Evolutionary conservation across 1,140 invertebrate species (phyloP).

Genomic region (Drosophila biarmipes): DNA sequence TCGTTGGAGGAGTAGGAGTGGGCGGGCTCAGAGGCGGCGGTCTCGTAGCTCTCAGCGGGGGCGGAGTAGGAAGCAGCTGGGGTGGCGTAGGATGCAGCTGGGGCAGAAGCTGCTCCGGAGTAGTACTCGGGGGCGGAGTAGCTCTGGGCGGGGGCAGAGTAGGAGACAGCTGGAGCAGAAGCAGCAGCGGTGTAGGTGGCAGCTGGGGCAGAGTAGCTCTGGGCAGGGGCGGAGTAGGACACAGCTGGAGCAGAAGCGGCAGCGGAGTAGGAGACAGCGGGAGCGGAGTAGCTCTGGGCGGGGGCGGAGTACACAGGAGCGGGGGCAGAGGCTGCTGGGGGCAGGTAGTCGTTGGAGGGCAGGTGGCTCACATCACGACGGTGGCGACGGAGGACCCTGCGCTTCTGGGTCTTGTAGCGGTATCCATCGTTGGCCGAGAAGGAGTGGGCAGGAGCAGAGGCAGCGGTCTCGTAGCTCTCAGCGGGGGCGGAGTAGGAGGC

Average conservation of each 20-base stretch:
- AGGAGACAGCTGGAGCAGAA: slow-evolving; percentile 40
- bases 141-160: slow-evolving; percentile 35
- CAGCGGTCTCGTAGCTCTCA: slow-evolving; percentile 32
- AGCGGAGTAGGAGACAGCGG: slow-evolving; percentile 54
- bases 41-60: slow-evolving; percentile 40
- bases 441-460: slow-evolving; percentile 20
- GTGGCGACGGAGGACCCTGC: slow-evolving; percentile 50
- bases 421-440: slow-evolving; percentile 27
- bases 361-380: slow-evolving; percentile 77
- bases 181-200: slow-evolving; percentile 40
- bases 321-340: slow-evolving; percentile 66
- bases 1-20: slow-evolving; percentile 30
- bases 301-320: slow-evolving; percentile 32
- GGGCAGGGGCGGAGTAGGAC: slow-evolving; percentile 41
- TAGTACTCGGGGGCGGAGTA: slow-evolving; percentile 55
- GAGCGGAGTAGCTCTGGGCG: slow-evolving; percentile 13
- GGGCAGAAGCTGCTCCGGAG: slow-evolving; percentile 55
- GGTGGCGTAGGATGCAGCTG: slow-evolving; percentile 18
- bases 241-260: slow-evolving; percentile 48
- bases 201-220: slow-evolving; percentile 30
- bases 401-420: slow-evolving; percentile 14
- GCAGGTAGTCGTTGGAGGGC: slow-evolving; percentile 73
- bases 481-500: slow-evolving; percentile 37
- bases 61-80: slow-evolving; percentile 32
- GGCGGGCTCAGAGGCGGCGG: slow-evolving; percentile 24